A percentile compares a stretch with the other conserved stretches of the same genome.
These are phyloP conservation scores for Trachelus iudaicus DNA, from an alignment of 2,888 invertebrate genomes.

Conservation along the genomic window DNA sequence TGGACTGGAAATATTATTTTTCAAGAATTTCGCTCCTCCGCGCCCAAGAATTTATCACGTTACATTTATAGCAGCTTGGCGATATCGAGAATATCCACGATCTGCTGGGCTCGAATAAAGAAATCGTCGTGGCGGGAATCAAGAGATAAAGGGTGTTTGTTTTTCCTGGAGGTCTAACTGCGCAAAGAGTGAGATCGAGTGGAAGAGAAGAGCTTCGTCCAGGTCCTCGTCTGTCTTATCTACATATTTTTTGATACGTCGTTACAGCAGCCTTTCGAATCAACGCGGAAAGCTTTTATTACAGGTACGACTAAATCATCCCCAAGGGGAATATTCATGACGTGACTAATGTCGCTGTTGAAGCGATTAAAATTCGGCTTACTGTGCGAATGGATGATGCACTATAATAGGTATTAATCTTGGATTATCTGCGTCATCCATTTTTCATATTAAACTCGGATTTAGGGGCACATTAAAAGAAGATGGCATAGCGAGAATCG, in stretches of 20 bases:
- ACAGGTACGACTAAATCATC: not conserved
- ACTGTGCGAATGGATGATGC: constrained; percentile 12
- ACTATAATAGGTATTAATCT: constrained; percentile 29
- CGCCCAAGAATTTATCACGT: not conserved
- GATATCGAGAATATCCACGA: not conserved
- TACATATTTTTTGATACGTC: not conserved
- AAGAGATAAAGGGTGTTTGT: not conserved
- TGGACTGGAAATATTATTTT: not conserved
- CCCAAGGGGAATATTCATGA: constrained; percentile 19
- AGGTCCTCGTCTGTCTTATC: not conserved
- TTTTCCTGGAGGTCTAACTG: not conserved
- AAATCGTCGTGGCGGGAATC: not conserved
- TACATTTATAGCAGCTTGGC: not conserved
- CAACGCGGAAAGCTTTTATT: not conserved
- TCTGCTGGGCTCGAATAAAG: not conserved
- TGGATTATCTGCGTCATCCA: constrained; percentile 17
- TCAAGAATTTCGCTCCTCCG: not conserved
- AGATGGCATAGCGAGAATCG: not conserved
- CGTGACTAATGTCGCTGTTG: not conserved
- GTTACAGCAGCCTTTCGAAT: not conserved
- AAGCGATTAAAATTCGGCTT: constrained; percentile 30
- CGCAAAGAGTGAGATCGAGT: not conserved
- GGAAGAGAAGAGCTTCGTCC: not conserved
- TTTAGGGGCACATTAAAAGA: not conserved
- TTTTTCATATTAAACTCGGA: constrained; percentile 11